These are phyloP conservation scores for Cariama cristata DNA, from an alignment of 2,113 vertebrate genomes.

Conservation along the genomic window DNA sequence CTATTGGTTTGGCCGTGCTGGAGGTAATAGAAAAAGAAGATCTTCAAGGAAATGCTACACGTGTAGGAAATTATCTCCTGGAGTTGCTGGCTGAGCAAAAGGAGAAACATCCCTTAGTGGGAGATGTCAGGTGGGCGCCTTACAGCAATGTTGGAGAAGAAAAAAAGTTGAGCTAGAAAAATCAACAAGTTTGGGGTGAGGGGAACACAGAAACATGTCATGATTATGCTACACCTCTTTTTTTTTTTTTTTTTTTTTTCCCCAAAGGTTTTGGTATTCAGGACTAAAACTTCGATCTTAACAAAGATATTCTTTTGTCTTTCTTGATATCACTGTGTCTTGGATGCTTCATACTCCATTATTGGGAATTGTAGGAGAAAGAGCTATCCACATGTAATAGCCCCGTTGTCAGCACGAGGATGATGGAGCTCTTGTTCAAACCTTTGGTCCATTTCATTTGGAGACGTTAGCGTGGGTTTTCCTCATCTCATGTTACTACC, in stretches of 20 bases:
- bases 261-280: no score
- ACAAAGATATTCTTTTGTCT: no score
- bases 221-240: neutral
- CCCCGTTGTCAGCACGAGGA: neutral
- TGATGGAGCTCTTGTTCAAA: neutral
- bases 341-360: no score
- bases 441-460: neutral
- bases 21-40: slow-evolving; percentile 91
- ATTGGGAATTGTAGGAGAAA: no score
- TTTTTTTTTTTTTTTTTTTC: neutral
- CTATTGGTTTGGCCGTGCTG: slow-evolving; percentile 91
- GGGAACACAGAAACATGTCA: neutral
- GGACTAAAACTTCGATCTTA: no score
- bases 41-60: slow-evolving; percentile 87
- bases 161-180: neutral
- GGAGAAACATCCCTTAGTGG: slow-evolving; percentile 88
- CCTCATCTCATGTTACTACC: neutral
- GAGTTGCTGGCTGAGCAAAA: slow-evolving; percentile 84
- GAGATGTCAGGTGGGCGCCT: slow-evolving; percentile 85
- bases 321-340: no score
- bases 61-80: slow-evolving; percentile 85
- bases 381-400: neutral
- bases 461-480: neutral
- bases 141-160: neutral
- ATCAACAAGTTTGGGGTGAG: neutral